Percentiles rank a stretch among this genome's conserved stretches.
Evolutionary conservation across 2,797 vertebrate genomes (phyloP).

Genomic region (Hydrolagus colliei): DNA sequence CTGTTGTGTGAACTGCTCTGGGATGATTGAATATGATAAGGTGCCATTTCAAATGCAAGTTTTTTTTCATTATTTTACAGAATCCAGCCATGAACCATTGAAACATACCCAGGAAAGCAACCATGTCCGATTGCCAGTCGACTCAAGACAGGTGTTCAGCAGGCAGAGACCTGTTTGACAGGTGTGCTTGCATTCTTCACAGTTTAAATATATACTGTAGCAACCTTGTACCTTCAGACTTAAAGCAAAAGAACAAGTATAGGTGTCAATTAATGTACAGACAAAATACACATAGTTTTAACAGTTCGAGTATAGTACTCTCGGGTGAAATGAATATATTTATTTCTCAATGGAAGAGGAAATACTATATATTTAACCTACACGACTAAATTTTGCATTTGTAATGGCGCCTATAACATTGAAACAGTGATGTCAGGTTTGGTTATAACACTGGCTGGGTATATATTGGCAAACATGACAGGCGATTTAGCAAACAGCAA

Average conservation of each 20-base stretch:
- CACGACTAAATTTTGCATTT: too few relatives aligned
- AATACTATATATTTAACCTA: too few relatives aligned
- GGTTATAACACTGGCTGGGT: too few relatives aligned
- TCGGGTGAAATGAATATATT: neutral
- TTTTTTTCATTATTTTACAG: too few relatives aligned
- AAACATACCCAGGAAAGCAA: neutral
- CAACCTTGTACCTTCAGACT: neutral
- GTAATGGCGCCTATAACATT: too few relatives aligned
- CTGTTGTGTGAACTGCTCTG: too few relatives aligned
- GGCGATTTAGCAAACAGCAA: too few relatives aligned
- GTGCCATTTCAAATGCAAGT: too few relatives aligned
- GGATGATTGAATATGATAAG: too few relatives aligned
- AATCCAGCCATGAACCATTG: neutral
- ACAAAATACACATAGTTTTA: neutral
- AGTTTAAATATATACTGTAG: constrained; percentile 22
- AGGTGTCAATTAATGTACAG: neutral
- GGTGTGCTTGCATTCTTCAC: constrained; percentile 21
- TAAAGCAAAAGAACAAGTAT: neutral
- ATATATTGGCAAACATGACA: too few relatives aligned
- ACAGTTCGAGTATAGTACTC: neutral
- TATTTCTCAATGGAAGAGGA: too few relatives aligned
- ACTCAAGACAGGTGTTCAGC: constrained; percentile 18
- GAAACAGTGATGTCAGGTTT: too few relatives aligned
- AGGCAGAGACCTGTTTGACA: constrained; percentile 25
- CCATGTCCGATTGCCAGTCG: constrained; percentile 10